phyloP scores from a whole-genome alignment of 2,888 invertebrate genomes.

The Caenorhabditis angaria region DNA sequence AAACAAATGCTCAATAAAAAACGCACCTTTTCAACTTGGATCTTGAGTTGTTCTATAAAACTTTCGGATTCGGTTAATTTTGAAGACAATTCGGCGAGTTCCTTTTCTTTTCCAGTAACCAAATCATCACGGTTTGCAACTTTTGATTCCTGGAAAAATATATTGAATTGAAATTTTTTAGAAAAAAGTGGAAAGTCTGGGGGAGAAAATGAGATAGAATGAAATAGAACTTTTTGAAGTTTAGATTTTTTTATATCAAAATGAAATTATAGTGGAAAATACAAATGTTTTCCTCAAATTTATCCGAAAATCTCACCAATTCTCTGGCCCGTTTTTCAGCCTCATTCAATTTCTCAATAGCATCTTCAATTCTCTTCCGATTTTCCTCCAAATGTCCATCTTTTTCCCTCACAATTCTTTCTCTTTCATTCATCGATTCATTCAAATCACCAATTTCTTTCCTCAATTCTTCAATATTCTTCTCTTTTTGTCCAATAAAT shows the following conservation, averaged over 20 bases:
- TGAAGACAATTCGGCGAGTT: conserved; percentile 24
- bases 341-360: conserved; percentile 56
- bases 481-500: conserved; percentile 30
- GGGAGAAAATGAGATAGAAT: neutral
- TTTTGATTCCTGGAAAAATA: conserved; percentile 17
- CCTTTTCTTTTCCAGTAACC: conserved; percentile 16
- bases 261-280: neutral
- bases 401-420: conserved; percentile 37
- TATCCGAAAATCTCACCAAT: conserved; percentile 45
- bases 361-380: conserved; percentile 48
- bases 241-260: neutral
- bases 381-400: conserved; percentile 50
- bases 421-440: conserved; percentile 14
- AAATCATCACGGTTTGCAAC: conserved; percentile 16
- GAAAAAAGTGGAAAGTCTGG: neutral
- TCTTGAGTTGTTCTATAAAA: conserved; percentile 41
- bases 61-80: conserved; percentile 31
- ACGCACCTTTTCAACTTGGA: conserved; percentile 43
- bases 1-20: neutral
- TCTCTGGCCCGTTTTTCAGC: conserved; percentile 68
- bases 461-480: conserved; percentile 22
- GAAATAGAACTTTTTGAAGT: neutral
- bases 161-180: neutral
- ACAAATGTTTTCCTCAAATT: neutral
- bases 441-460: conserved; percentile 27